Evolutionary conservation across 2,113 vertebrate species (phyloP), one percentile per base, ranked within the genome.

Genomic region (Dipodomys merriami): DNA sequence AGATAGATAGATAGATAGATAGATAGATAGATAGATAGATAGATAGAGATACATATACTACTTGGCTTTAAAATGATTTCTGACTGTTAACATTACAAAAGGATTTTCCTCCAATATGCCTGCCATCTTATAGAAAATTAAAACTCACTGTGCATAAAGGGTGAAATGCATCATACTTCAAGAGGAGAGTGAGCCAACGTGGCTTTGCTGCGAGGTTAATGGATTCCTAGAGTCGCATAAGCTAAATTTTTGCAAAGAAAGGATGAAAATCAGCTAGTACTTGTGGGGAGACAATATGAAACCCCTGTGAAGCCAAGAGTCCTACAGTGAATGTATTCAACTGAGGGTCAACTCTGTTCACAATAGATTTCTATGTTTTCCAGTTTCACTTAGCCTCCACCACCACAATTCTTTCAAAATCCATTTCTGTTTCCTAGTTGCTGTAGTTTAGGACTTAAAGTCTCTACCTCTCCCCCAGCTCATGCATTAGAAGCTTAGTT

Each of bases 91-190:
- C 86, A 9, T 46, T 35, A 90, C 30, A 86, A 93, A 86, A 87
- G 27, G 11, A 76, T 73, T 65, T 71, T 79, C 53, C 12, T 23
- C 7, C 7, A 49, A 22, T 62, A 60, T 53, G 20, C 44, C 35
- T 83, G 35, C 5, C 30, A 91, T 91, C 35, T 93, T 91, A 95
- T 0, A 93, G 44, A 94, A 88, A 86, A 91, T 80, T 87, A 93
- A 95, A 93, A 73, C 6, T 79, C 67, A 64, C 13, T 84, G 53
- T 53, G 2, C 12, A 25, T 81, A 30, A 88, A 78, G 16, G n/a
- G 9, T 23, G 2, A 46, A 73, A 74, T 53, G 25, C 5, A 80
- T 62, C 64, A 15, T 7, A 83, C 64, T 90, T 89, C 25, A 79
- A 85, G 33, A 44, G 5, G 73, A 91, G 57, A 73, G 35, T n/a